phyloP scores from a whole-genome alignment of 2,797 vertebrate genomes.

The Mionectes olivaceus region DNA sequence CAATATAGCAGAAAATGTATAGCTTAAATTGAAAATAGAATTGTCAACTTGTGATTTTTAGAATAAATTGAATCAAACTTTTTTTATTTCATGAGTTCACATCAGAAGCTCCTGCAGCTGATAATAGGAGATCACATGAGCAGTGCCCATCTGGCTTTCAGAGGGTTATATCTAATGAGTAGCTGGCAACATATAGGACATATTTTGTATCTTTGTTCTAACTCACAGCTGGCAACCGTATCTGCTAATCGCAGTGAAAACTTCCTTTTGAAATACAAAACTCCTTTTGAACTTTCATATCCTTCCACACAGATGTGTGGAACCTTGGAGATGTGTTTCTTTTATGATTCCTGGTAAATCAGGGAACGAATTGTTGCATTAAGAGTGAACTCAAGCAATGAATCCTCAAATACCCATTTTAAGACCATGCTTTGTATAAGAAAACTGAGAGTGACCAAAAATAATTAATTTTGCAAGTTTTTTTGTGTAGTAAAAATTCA shows the following conservation, averaged over 20 bases:
- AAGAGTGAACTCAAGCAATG: background rate
- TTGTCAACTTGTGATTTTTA: background rate
- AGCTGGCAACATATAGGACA: background rate
- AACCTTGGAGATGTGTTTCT: slow-evolving; percentile 9
- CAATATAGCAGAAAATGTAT: background rate
- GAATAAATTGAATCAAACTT: background rate
- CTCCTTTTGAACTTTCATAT: slow-evolving; percentile 39
- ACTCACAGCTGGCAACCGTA: slow-evolving; percentile 52
- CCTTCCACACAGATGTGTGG: slow-evolving; percentile 59
- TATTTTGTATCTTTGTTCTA: slow-evolving; percentile 34
- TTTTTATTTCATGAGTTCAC: background rate
- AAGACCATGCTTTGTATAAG: background rate
- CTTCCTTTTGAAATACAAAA: slow-evolving; percentile 49
- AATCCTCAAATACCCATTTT: slow-evolving; percentile 16
- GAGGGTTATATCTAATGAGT: background rate
- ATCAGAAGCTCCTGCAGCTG: background rate
- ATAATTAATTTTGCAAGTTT: background rate
- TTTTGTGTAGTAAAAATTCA: background rate
- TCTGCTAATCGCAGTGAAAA: slow-evolving; percentile 48
- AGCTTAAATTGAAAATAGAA: background rate
- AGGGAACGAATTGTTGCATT: background rate
- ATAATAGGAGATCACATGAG: background rate
- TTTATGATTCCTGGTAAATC: slow-evolving; percentile 49
- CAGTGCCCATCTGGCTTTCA: background rate
- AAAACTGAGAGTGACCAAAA: background rate